phyloP scores from a whole-genome alignment of 2,797 vertebrate species.

The Rhynchotus rufescens region DNA sequence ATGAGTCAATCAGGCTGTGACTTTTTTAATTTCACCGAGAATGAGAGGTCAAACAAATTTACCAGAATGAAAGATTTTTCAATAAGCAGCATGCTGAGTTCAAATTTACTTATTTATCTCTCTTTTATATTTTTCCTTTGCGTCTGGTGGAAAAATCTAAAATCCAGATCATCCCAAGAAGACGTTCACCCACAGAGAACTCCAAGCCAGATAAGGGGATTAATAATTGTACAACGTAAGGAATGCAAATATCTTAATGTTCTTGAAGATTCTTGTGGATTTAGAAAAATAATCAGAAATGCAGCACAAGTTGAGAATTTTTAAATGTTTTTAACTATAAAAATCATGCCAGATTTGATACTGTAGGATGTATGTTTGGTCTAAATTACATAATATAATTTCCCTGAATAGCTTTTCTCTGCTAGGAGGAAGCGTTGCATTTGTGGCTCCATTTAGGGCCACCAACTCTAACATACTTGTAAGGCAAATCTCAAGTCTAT shows the following conservation, averaged over 20 bases:
- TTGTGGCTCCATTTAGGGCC: background rate
- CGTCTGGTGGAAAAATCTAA: conserved; percentile 36
- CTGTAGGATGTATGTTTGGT: background rate
- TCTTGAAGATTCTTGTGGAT: conserved; percentile 78
- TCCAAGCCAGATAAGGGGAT: conserved; percentile 73
- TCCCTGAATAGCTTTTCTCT: background rate
- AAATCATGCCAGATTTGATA: conserved; percentile 48
- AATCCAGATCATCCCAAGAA: conserved; percentile 72
- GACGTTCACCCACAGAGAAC: conserved; percentile 71
- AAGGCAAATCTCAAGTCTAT: conserved; percentile 5
- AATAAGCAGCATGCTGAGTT: conserved; percentile 11
- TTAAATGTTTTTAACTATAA: conserved; percentile 38
- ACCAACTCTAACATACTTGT: background rate
- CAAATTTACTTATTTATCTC: conserved; percentile 62
- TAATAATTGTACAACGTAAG: conserved; percentile 74
- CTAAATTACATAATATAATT: conserved; percentile 28
- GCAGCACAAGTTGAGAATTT: conserved; percentile 62
- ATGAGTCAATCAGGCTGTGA: conserved; percentile 2
- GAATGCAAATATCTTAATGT: conserved; percentile 75
- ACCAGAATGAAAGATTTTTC: conserved; percentile 51
- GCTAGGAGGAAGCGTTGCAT: background rate
- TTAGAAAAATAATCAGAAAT: conserved; percentile 78
- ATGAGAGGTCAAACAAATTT: conserved; percentile 29
- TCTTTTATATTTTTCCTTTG: conserved; percentile 39
- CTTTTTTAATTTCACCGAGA: conserved; percentile 8